Conservation (phyloP, 1,140 invertebrate genomes). For the Matsumurasca onukii region DNA sequence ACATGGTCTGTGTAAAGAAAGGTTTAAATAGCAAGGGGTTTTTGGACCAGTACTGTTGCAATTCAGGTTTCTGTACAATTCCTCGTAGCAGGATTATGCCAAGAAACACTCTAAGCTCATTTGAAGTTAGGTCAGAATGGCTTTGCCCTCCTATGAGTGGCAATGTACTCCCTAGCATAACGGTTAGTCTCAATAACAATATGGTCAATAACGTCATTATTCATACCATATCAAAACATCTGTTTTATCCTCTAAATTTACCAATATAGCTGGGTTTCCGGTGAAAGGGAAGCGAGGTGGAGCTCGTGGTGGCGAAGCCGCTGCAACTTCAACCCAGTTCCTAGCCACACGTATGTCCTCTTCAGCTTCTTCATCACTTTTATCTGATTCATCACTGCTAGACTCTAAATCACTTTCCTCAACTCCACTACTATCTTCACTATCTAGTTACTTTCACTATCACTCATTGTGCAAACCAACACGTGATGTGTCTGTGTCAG, state of each 20-base stretch:
- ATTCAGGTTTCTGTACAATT: not conserved
- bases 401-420: not conserved
- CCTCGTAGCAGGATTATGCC: not conserved
- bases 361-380: not conserved
- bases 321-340: not conserved
- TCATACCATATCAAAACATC: not conserved
- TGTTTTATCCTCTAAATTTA: not conserved
- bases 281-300: not conserved
- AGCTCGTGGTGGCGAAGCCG: not conserved
- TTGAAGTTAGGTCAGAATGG: not conserved
- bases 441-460: not conserved
- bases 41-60: not conserved
- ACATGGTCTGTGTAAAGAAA: not conserved
- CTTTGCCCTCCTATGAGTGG: not conserved
- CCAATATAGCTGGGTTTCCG: not conserved
- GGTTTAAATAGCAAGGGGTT: not conserved
- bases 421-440: not conserved
- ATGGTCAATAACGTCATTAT: not conserved
- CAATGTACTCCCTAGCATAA: not conserved
- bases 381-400: not conserved
- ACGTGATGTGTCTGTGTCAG: not conserved
- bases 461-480: not conserved
- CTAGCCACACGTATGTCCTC: not conserved
- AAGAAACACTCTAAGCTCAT: not conserved
- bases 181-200: not conserved